Base-by-base conservation (phyloP, 2,888 invertebrate species). In the Leptogaster cylindrica region DNA sequence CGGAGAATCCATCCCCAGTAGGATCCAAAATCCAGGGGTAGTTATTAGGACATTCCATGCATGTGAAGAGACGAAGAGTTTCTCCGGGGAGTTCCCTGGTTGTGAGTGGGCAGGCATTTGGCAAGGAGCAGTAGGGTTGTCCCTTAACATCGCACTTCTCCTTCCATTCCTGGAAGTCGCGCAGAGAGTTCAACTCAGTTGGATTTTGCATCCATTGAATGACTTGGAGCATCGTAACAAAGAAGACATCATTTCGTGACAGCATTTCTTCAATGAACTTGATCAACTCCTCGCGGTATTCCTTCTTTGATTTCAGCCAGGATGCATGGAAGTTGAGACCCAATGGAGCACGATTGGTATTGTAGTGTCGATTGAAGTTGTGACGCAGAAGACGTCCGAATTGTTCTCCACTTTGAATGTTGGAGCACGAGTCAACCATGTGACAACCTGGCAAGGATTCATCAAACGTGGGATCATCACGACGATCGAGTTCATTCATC, bases 181-280 rank as follows among this genome's bases (percentile, higher is more conserved):
- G 86, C 55, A 95, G 86, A 33, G 89, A 89, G 50, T 92, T 89
- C 72, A 94, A 78, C 81, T 95, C 95, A 27, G 93, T 93, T 65
- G 95, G 95, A 75, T 91, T 93, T 82, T 95, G 95, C 93, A 95
- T 95, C 95, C 95, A 95, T 81, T 95, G 93, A 76, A 95, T 93
- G 25, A 95, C 95, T 86, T 92, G 86, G 74, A 93, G 87, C 84
- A 92, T 90, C 69, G 93, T 95, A 70, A 93, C 93, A 81, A 95
- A 95, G 84, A 95, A 95, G 25, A 95, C 95, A 77, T 95, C 95
- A 77, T 91, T 93, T 77, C 90, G 88, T 73, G 86, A 89, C 74
- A 92, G 82, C 91, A 94, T 93, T 81, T 95, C 95, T 83, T 95
- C 93, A 74, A 95, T 94, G 82, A 95, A 95, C 80, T 93, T 93